Evolutionary conservation across 2,888 invertebrate species (phyloP).

Genomic region (Archips crataeganus): DNA sequence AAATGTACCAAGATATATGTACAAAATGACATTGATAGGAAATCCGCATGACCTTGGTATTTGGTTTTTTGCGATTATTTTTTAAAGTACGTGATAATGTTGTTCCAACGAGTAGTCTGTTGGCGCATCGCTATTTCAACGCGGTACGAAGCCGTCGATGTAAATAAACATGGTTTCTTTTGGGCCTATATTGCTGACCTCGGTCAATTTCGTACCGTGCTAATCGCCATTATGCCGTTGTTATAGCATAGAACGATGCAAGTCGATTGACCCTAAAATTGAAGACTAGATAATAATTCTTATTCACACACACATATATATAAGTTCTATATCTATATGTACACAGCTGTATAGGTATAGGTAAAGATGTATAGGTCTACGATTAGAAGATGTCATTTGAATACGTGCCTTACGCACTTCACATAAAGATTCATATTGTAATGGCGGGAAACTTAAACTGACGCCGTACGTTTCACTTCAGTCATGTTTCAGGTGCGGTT

Average conservation of each 20-base stretch:
- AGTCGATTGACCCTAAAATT: constrained; percentile 36
- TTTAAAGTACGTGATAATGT: constrained; percentile 72
- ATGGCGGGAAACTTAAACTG: constrained; percentile 51
- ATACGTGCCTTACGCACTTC: constrained; percentile 56
- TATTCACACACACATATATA: constrained; percentile 55
- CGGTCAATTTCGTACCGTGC: constrained; percentile 44
- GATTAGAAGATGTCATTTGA: constrained; percentile 52
- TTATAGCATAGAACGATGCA: constrained; percentile 17
- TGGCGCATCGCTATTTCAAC: constrained; percentile 71
- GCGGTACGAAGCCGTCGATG: constrained; percentile 76
- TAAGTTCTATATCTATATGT: constrained; percentile 63
- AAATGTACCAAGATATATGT: constrained; percentile 77
- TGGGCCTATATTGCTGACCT: constrained; percentile 77
- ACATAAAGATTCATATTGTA: constrained; percentile 62
- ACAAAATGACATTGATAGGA: constrained; percentile 83
- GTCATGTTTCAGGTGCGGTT: constrained; percentile 52
- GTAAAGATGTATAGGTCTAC: constrained; percentile 29
- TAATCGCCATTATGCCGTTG: constrained; percentile 7
- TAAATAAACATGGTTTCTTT: constrained; percentile 77
- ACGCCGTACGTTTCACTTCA: constrained; percentile 58
- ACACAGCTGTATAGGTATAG: constrained; percentile 70
- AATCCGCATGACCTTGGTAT: constrained; percentile 86
- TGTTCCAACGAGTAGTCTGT: constrained; percentile 73
- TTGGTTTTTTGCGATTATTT: constrained; percentile 82
- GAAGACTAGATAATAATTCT: constrained; percentile 47